Evolutionary conservation across 1,140 invertebrate species (phyloP).

Genomic region (Lamellibrachia luymesi): DNA sequence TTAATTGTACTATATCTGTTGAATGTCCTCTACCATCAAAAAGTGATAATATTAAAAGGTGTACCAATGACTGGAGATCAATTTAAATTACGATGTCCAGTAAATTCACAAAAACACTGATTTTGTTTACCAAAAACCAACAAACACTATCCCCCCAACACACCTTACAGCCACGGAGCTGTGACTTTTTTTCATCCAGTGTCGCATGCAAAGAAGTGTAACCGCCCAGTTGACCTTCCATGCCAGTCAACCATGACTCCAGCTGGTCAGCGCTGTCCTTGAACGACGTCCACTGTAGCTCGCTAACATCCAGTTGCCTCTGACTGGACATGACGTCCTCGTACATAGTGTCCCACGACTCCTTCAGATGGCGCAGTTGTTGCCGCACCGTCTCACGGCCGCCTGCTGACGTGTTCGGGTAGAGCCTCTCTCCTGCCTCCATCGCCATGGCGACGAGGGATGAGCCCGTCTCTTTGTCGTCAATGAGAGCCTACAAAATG

Average conservation of each 20-base stretch:
- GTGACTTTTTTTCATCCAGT: conserved; percentile 81
- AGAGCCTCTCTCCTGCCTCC: conserved; percentile 85
- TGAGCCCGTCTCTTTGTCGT: conserved; percentile 75
- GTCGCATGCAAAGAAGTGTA: conserved; percentile 73
- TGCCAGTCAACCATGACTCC: conserved; percentile 75
- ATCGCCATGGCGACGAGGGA: conserved; percentile 78
- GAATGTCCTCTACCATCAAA: no score
- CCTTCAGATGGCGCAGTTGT: conserved; percentile 69
- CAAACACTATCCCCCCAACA: not conserved
- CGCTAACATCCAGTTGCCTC: conserved; percentile 79
- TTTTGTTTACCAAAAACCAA: no score
- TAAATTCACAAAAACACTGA: no score
- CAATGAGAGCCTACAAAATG: conserved; percentile 68
- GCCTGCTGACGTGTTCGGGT: conserved; percentile 79
- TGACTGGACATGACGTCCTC: conserved; percentile 62
- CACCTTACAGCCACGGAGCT: conserved; percentile 70
- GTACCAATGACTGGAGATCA: no score
- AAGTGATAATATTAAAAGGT: no score
- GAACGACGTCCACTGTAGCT: conserved; percentile 54
- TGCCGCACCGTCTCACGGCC: conserved; percentile 82
- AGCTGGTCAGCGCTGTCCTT: conserved; percentile 70
- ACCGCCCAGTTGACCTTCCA: conserved; percentile 73
- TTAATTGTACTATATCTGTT: no score
- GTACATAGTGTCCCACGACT: conserved; percentile 77
- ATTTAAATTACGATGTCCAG: no score